These are phyloP conservation scores for Coluber constrictor DNA, from an alignment of 2,797 vertebrate species.

Conservation along the genomic window DNA sequence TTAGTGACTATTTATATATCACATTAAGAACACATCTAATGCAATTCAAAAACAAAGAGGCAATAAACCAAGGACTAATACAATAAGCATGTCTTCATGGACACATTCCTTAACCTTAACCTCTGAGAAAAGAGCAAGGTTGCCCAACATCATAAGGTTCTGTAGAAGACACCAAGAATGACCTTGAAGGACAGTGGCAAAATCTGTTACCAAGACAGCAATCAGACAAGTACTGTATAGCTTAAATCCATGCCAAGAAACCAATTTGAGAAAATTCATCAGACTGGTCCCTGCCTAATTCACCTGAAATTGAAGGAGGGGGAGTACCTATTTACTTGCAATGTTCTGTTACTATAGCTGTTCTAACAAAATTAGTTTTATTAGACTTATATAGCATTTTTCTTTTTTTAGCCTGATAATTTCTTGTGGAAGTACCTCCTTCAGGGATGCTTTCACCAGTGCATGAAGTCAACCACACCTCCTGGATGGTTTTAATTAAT, in stretches of 20 bases:
- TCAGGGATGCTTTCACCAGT: too few species aligned
- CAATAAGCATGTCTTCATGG: background rate
- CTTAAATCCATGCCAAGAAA: background rate
- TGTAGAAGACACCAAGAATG: background rate
- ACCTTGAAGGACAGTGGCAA: background rate
- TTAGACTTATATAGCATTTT: too few species aligned
- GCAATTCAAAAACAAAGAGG: background rate
- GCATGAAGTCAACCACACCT: too few species aligned
- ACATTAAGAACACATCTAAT: background rate
- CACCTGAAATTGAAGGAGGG: too few species aligned
- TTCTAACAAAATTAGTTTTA: too few species aligned
- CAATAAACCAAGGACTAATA: background rate
- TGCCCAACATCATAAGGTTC: background rate
- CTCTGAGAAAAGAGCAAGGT: background rate
- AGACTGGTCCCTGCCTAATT: background rate
- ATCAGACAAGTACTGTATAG: background rate
- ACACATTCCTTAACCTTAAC: background rate
- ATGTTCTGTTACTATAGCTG: too few species aligned
- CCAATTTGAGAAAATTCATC: background rate
- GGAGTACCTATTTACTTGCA: too few species aligned
- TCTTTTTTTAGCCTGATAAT: too few species aligned
- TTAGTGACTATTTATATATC: background rate
- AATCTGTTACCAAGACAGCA: background rate
- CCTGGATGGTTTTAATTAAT: too few species aligned
- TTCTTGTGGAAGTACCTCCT: too few species aligned